Conservation (phyloP, 2,888 invertebrate species). For the Stenotaenia linearis region DNA sequence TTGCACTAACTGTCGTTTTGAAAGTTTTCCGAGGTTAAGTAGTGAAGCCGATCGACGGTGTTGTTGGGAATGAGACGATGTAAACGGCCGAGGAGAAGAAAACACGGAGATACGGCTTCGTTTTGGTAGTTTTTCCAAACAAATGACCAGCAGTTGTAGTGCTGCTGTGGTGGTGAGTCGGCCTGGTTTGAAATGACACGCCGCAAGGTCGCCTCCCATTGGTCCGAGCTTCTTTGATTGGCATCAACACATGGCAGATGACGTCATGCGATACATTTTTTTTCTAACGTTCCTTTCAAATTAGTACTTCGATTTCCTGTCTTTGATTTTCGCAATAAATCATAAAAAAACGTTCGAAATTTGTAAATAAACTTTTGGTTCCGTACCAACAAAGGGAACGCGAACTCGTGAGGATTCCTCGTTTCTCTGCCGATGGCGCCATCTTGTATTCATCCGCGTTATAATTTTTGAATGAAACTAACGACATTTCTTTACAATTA, state of each 20-base stretch:
- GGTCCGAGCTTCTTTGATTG: background rate
- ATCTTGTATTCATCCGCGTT: too few species aligned
- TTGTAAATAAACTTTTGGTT: too few species aligned
- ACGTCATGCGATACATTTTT: background rate
- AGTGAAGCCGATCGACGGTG: background rate
- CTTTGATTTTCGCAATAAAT: background rate
- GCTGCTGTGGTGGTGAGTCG: background rate
- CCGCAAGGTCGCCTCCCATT: background rate
- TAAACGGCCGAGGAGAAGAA: background rate
- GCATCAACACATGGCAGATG: background rate
- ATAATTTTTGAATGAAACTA: too few species aligned
- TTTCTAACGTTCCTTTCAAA: background rate
- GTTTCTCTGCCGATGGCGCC: too few species aligned
- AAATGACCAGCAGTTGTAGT: background rate
- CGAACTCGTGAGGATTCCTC: too few species aligned
- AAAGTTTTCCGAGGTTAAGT: background rate
- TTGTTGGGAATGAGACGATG: background rate
- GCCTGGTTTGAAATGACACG: slow-evolving; percentile 24
- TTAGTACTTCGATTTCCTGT: background rate
- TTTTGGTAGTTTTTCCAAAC: background rate
- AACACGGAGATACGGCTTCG: too few species aligned
- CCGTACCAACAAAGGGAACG: too few species aligned
- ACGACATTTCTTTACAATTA: background rate
- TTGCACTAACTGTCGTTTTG: background rate
- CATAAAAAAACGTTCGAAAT: too few species aligned